Evolutionary conservation across 2,888 invertebrate species (phyloP).

Genomic region (Lepidonotus clava): DNA sequence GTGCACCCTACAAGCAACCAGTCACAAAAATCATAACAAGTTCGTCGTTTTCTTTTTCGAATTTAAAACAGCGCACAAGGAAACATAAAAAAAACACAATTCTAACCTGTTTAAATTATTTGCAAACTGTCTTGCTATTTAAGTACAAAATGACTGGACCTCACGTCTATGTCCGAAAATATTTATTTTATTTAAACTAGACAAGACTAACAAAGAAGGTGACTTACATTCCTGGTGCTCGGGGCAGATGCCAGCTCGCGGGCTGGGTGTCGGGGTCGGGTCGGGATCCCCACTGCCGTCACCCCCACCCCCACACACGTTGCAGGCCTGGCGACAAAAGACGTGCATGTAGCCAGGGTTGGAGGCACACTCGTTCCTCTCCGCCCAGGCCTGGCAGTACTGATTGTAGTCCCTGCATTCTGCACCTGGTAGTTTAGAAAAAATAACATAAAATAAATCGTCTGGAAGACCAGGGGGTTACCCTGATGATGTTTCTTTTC

Average conservation of each 20-base stretch:
- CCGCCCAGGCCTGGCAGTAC: background rate
- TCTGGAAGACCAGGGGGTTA: no score
- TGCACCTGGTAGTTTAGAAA: background rate
- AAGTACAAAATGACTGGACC: no score
- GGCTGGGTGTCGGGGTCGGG: background rate
- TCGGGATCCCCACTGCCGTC: background rate
- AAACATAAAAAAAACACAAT: no score
- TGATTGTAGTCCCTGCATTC: background rate
- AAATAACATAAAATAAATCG: background rate
- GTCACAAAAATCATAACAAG: background rate
- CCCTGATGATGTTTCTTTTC: background rate
- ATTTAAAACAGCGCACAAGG: no score
- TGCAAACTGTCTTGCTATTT: no score
- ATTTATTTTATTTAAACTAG: no score
- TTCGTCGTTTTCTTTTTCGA: background rate
- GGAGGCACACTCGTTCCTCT: background rate
- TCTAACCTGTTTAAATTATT: no score
- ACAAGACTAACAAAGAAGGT: background rate
- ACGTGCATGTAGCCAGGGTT: constrained; percentile 21
- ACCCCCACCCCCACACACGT: background rate
- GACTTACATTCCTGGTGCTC: background rate
- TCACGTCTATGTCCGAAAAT: no score
- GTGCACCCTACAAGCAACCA: background rate
- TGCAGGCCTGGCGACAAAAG: constrained; percentile 1
- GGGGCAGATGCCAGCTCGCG: background rate